Base-by-base conservation (phyloP, 2,797 vertebrate genomes). In the Phyllotis vaccarum region DNA sequence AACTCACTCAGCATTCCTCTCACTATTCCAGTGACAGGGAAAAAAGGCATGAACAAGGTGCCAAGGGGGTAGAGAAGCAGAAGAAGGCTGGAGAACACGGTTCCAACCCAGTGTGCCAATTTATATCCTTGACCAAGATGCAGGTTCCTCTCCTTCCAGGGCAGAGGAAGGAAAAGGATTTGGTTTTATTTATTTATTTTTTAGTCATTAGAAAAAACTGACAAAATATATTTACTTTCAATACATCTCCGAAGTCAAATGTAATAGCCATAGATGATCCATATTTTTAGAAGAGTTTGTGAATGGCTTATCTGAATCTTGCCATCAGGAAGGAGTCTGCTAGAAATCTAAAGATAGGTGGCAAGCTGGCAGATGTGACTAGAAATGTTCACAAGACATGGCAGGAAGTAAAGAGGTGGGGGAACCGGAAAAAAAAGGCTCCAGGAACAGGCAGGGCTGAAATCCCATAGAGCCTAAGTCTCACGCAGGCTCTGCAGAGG, bases 281-380 rank as follows among this genome's bases (percentile, higher is more conserved):
- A 12, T 58, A 91, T 79, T 91, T 94, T 91, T 87, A 78, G 60
- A 90, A 90, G 78, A 37, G n/a, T 94, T 89, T 87, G n/a, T 82
- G 90, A 94, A 90, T 34, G n/a, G 80, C 49, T 89, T 86, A 43
- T 86, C 74, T 74, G 43, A 62, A 70, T 86, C 87, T 90, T 91
- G 46, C 70, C 79, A 91, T 66, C 62, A 83, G 78, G 83, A 93
- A 93, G 64, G 70, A 96, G 87, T 95, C 82, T 9, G 14, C 43
- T 74, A 78, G 78, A 83, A 93, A 89, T 93, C 83, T 91, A 93
- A 96, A 93, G 91, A 93, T 88, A 93, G 78, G 72, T 85, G 82
- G n/a, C 24, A 34, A 34, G 40, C 72, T 91, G 79, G 86, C 87
- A 94, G 86, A 95, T 79, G 83, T 89, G 62, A 88, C 91, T 64